These are phyloP conservation scores for Nebria brevicollis DNA, from an alignment of 2,888 invertebrate species.

Conservation along the genomic window DNA sequence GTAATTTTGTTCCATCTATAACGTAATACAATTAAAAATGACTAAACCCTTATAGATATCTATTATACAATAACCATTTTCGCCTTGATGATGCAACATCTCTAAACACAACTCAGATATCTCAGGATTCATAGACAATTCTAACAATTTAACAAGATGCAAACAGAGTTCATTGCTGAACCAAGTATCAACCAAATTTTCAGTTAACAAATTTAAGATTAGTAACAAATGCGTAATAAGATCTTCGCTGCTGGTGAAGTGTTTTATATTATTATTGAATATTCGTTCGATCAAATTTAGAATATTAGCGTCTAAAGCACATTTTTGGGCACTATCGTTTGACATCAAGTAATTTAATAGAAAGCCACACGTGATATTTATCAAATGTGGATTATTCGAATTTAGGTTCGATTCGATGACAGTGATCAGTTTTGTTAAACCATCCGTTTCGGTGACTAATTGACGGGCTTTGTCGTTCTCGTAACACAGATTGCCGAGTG, in stretches of 20 bases:
- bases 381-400: constrained; percentile 53
- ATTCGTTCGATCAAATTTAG: constrained; percentile 67
- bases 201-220: constrained; percentile 71
- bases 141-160: constrained; percentile 70
- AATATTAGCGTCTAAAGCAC: constrained; percentile 67
- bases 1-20: constrained; percentile 79
- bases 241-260: constrained; percentile 68
- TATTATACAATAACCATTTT: constrained; percentile 68
- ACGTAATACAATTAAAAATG: not conserved
- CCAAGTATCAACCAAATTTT: constrained; percentile 68
- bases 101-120: constrained; percentile 81
- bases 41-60: too few species aligned
- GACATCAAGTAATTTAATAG: constrained; percentile 83
- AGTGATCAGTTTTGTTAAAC: constrained; percentile 55
- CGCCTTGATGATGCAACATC: constrained; percentile 78
- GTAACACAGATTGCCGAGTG: constrained; percentile 89
- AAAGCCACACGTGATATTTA: constrained; percentile 77
- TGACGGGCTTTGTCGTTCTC: constrained; percentile 80
- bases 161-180: constrained; percentile 57
- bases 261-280: constrained; percentile 64
- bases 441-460: constrained; percentile 61
- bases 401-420: constrained; percentile 53
- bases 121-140: constrained; percentile 74
- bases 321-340: constrained; percentile 73
- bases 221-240: constrained; percentile 67